Percentiles rank a stretch among this genome's conserved stretches.
Evolutionary conservation across 2,797 vertebrate species (phyloP).

Genomic region (Mormyrops attenuatus): DNA sequence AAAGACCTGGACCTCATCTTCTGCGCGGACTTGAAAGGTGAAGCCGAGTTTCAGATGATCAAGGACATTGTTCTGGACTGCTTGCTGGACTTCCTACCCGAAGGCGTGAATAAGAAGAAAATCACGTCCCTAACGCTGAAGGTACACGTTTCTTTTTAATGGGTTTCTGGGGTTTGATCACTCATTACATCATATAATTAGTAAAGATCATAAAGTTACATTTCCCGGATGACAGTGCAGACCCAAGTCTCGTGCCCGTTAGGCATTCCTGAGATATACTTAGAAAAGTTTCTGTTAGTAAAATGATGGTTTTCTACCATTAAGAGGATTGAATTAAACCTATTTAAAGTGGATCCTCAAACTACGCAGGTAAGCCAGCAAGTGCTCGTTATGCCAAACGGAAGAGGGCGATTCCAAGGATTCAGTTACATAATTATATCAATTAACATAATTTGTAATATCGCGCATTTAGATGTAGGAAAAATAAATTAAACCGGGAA

Average conservation of each 20-base stretch:
- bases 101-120: conserved; percentile 96
- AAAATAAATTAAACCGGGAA: not conserved
- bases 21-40: conserved; percentile 86
- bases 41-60: conserved; percentile 92
- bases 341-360: conserved; percentile 54
- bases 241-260: not conserved
- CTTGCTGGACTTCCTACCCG: conserved; percentile 94
- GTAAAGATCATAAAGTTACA: not conserved
- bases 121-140: conserved; percentile 91
- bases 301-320: conserved; percentile 49
- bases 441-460: not conserved
- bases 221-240: not conserved
- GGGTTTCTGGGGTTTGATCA: not conserved
- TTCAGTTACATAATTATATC: not conserved
- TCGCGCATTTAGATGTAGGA: not conserved
- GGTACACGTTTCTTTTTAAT: conserved; percentile 60
- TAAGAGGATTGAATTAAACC: conserved; percentile 66
- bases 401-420: not conserved
- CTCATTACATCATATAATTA: not conserved
- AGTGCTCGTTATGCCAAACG: not conserved
- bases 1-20: conserved; percentile 99
- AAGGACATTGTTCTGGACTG: conserved; percentile 97
- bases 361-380: conserved; percentile 19
- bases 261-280: conserved; percentile 33
- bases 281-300: conserved; percentile 49